A percentile compares a stretch with the other conserved stretches of the same genome.
Conservation (phyloP, 1,140 invertebrate species). For the Caenorhabditis elegans region DNA sequence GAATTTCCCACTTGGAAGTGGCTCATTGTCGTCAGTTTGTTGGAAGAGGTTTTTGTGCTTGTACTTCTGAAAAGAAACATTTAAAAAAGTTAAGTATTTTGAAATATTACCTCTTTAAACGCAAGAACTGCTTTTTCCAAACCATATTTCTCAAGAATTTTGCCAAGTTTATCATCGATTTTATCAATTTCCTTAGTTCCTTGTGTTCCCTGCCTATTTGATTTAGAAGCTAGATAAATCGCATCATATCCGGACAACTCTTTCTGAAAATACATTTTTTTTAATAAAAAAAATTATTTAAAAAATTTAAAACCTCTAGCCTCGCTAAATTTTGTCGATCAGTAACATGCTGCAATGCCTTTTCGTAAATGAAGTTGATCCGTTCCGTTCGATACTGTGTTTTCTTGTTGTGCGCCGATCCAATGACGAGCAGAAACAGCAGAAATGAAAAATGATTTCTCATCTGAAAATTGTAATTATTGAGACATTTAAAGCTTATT, state of each 20-base stretch:
- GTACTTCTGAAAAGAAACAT: neutral
- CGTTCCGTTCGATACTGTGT: neutral
- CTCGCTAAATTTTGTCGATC: slow-evolving; percentile 11
- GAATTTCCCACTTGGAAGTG: neutral
- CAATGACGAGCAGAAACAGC: neutral
- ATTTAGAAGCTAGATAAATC: neutral
- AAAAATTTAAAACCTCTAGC: neutral
- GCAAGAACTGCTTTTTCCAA: neutral
- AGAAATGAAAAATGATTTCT: neutral
- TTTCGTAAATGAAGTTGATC: slow-evolving; percentile 14
- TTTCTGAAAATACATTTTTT: neutral
- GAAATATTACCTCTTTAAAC: neutral
- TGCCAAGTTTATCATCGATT: slow-evolving; percentile 8
- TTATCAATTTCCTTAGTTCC: neutral
- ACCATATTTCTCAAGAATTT: neutral
- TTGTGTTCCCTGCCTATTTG: neutral
- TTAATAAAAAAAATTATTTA: neutral
- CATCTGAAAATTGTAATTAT: neutral
- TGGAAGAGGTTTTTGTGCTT: neutral
- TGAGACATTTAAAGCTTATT: neutral
- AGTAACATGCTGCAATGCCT: neutral
- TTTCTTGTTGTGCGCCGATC: neutral
- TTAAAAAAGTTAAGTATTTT: neutral
- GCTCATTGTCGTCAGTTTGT: slow-evolving; percentile 9
- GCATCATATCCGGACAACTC: slow-evolving; percentile 9